phyloP scores from a whole-genome alignment of 1,140 invertebrate genomes.

The Magallana gigas region DNA sequence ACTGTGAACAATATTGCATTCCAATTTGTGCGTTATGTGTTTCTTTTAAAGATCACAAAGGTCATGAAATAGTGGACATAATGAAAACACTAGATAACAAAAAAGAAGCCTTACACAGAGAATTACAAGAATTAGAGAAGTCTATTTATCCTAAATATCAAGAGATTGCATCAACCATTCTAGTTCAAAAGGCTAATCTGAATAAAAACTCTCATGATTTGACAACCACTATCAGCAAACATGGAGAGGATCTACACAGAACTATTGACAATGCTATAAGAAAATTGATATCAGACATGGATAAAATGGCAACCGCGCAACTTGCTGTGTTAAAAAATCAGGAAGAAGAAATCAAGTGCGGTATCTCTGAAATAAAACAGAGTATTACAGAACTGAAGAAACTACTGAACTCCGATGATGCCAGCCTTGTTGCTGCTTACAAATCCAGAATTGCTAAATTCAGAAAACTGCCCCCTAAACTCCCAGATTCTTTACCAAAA shows the following conservation, averaged over 20 bases:
- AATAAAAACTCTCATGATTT: neutral
- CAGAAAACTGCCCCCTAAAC: neutral
- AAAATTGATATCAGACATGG: neutral
- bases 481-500: neutral
- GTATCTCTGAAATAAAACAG: neutral
- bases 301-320: neutral
- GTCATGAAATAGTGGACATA: too few relatives aligned
- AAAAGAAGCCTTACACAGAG: too few relatives aligned
- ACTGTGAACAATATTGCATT: too few relatives aligned
- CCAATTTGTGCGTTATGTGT: too few relatives aligned
- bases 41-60: too few relatives aligned
- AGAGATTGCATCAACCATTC: neutral
- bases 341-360: neutral
- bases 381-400: neutral
- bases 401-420: neutral
- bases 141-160: neutral
- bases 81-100: too few relatives aligned
- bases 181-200: neutral
- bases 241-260: neutral
- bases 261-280: neutral
- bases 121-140: too few relatives aligned
- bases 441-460: neutral
- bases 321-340: neutral
- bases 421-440: neutral
- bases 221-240: neutral